Percentiles rank a stretch among this genome's conserved stretches.
Conservation (phyloP, 2,888 invertebrate genomes). For the Aelia acuminata region DNA sequence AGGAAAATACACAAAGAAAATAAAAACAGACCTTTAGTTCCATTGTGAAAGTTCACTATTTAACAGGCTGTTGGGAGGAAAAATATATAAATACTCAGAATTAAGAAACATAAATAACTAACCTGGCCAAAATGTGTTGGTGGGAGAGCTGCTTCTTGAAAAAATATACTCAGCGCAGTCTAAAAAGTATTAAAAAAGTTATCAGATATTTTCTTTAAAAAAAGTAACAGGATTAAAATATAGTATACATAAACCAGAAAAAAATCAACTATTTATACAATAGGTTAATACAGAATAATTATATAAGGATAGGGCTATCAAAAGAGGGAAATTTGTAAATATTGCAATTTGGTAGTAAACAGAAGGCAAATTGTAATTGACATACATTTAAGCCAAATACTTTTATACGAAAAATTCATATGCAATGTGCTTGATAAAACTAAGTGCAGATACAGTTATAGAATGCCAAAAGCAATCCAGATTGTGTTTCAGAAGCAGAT, state of each 20-base stretch:
- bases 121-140: slow-evolving; percentile 88
- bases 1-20: background rate
- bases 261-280: background rate
- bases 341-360: background rate
- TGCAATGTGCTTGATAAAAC: background rate
- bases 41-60: slow-evolving; percentile 30
- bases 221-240: background rate
- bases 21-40: background rate
- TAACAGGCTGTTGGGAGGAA: background rate
- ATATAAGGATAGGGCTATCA: background rate
- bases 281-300: background rate
- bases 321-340: background rate
- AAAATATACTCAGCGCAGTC: slow-evolving; percentile 95
- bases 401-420: background rate
- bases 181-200: slow-evolving; percentile 68
- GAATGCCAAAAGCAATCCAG: background rate
- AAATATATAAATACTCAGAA: slow-evolving; percentile 18
- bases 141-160: slow-evolving; percentile 91
- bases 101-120: slow-evolving; percentile 67
- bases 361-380: background rate
- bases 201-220: background rate
- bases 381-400: background rate
- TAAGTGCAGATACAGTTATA: background rate
- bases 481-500: background rate
- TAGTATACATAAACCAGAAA: background rate